Conservation (phyloP, 2,113 vertebrate species). For the Catharus fuscescens region DNA sequence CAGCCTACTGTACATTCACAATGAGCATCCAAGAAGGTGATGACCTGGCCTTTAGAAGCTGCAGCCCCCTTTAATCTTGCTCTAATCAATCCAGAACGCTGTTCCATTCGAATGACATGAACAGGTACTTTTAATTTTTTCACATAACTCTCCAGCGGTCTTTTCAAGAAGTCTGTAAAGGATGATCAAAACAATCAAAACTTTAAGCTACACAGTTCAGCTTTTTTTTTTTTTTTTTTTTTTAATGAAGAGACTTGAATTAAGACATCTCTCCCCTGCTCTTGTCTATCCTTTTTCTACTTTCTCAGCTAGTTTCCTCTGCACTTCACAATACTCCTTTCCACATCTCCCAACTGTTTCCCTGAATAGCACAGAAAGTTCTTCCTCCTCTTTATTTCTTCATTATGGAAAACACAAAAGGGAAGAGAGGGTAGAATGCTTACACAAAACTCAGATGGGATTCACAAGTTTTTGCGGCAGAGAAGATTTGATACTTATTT, state of each 20-base stretch:
- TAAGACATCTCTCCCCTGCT: background rate
- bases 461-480: background rate
- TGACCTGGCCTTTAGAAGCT: constrained; percentile 95
- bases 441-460: background rate
- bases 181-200: background rate
- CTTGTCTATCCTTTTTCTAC: background rate
- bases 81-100: constrained; percentile 95
- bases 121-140: constrained; percentile 91
- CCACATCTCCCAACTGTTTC: background rate
- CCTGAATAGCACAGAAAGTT: background rate
- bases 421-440: background rate
- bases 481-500: background rate
- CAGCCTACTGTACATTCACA: constrained; percentile 97
- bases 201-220: background rate
- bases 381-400: background rate
- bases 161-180: constrained; percentile 93
- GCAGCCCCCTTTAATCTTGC: constrained; percentile 96
- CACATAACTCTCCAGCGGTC: constrained; percentile 92
- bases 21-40: constrained; percentile 97
- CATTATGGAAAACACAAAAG: background rate
- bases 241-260: background rate
- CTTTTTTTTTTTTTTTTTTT: background rate
- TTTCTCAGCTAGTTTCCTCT: background rate
- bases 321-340: background rate
- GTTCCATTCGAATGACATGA: constrained; percentile 95